These are phyloP conservation scores for Neotoxoptera formosana DNA, from an alignment of 1,140 invertebrate genomes.

Conservation along the genomic window DNA sequence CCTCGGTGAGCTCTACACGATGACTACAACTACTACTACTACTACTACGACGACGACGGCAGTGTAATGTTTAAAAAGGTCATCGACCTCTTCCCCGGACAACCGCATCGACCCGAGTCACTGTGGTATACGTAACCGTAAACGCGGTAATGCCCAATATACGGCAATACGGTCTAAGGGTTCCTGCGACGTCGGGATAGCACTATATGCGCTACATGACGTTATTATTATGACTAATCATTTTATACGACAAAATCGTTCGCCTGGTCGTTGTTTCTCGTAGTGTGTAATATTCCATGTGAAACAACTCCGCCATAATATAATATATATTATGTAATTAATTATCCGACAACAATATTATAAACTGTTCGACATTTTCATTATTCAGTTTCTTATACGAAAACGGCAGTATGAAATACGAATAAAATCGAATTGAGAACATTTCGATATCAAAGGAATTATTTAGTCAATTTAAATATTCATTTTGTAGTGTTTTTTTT, in stretches of 20 bases:
- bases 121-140: neutral
- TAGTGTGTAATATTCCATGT: too few relatives aligned
- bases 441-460: neutral
- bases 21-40: neutral
- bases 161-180: constrained; percentile 20
- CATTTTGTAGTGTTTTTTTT: too few relatives aligned
- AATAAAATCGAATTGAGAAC: neutral
- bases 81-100: constrained; percentile 54
- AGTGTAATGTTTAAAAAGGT: constrained; percentile 26
- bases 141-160: neutral
- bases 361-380: neutral
- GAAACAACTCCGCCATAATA: neutral
- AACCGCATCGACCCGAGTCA: constrained; percentile 52
- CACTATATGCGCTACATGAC: neutral
- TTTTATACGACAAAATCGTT: neutral
- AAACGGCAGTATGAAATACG: neutral
- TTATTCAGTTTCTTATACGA: neutral
- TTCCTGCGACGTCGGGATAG: neutral
- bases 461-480: neutral
- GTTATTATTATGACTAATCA: neutral
- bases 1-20: neutral
- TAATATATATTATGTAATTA: neutral
- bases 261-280: neutral
- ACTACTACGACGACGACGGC: too few relatives aligned
- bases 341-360: neutral